Base-by-base conservation (phyloP, 64 coral and sea anemone species). In the Porites lutea region DNA sequence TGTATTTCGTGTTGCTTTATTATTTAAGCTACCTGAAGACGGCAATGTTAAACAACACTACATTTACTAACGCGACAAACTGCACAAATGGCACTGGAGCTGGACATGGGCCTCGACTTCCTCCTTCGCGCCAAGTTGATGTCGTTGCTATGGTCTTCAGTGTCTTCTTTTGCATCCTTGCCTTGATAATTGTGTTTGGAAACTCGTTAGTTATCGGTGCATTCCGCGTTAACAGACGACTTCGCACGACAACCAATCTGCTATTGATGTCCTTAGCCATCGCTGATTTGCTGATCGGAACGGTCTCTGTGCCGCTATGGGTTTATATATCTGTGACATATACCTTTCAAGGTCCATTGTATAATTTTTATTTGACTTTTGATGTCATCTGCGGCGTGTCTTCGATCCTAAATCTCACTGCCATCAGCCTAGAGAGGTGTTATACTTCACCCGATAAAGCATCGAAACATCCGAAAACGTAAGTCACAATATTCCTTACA, bases 401-500 rank as follows among this genome's bases (percentile, higher is more conserved):
- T 7, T 93, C 95, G 22, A 96, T 96, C 16, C 76, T 96, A 0
- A 93, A 96, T 20, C 79, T 96, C 13, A 96, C 95, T 3, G 87
- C 75, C 85, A 96, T 96, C 43, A 96, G 95, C 50, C 14, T 96
- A 50, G 95, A 96, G 59, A 87, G 95, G 48, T 87, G 87, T 22
- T 96, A 96, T 23, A 9, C 48, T 96, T 21, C 69, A 86, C 37
- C 95, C 95, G 4, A 91, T 96, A 67, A 77, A 88, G 58, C 95
- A 96, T n/a, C 89, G 95, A 12, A 96, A 96, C 54, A 96, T 96
- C 18, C 87, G 88, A 3, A 93, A 89, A 91, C 57, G 95, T 96
- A 93, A 21, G 79, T 52, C 4, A 18, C 3, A 14, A 18, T 79
- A 79, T 37, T 51, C 8, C 19, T 72, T 22, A 44, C 6, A 4